phyloP scores from a whole-genome alignment of 2,888 invertebrate genomes.

The Aquatica leii region DNA sequence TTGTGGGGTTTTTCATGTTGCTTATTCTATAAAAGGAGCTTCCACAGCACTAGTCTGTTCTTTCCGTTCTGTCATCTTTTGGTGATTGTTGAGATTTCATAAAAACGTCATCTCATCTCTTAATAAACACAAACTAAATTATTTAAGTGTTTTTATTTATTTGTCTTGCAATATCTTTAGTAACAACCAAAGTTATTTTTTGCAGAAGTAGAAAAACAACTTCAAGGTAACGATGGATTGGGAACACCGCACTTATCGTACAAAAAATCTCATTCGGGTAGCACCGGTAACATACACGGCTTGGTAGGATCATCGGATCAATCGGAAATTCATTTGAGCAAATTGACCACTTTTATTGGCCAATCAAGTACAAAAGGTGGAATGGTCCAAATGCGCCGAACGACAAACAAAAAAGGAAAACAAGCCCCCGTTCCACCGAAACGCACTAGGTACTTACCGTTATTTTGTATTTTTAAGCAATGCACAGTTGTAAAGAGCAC shows the following conservation, averaged over 20 bases:
- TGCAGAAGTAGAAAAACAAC: slow-evolving; percentile 93
- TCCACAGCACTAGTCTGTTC: no score
- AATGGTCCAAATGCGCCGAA: slow-evolving; percentile 83
- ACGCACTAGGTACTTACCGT: slow-evolving; percentile 81
- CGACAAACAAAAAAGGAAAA: slow-evolving; percentile 89
- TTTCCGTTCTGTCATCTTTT: no score
- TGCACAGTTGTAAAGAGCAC: slow-evolving; percentile 10
- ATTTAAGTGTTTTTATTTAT: no score
- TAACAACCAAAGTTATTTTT: no score
- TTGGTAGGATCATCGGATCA: slow-evolving; percentile 56
- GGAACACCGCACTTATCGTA: slow-evolving; percentile 69
- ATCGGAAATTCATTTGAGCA: slow-evolving; percentile 54
- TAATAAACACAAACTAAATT: no score
- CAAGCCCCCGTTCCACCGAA: slow-evolving; percentile 96
- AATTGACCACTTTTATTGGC: slow-evolving; percentile 72
- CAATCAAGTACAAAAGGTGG: slow-evolving; percentile 67
- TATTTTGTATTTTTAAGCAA: slow-evolving; percentile 3
- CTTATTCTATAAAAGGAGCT: no score
- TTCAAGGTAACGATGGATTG: slow-evolving; percentile 73
- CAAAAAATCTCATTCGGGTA: slow-evolving; percentile 70
- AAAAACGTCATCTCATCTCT: no score
- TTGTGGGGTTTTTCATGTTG: no score
- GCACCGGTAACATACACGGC: slow-evolving; percentile 69
- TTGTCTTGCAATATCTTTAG: no score
- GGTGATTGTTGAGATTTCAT: no score